These are phyloP conservation scores for Morpho helenor DNA, from an alignment of 2,888 invertebrate genomes.

Conservation along the genomic window DNA sequence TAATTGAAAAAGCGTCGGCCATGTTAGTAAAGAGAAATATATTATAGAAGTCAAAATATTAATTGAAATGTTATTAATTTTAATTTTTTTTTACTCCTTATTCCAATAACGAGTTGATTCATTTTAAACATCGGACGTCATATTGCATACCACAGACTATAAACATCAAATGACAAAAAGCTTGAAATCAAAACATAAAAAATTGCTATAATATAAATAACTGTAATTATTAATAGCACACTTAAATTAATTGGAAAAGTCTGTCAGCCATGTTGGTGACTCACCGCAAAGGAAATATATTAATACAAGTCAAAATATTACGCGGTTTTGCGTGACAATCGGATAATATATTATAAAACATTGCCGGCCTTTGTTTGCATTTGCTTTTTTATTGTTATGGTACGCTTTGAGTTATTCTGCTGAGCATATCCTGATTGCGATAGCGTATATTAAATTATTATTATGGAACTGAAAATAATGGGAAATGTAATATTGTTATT, in stretches of 20 bases:
- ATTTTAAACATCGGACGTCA: neutral
- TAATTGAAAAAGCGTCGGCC: conserved; percentile 22
- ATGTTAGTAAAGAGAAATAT: conserved; percentile 14
- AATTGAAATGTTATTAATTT: neutral
- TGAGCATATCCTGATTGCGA: too few relatives aligned
- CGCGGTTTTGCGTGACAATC: conserved; percentile 14
- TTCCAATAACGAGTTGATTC: neutral
- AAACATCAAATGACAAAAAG: neutral
- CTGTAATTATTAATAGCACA: neutral
- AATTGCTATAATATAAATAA: neutral
- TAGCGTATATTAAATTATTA: too few relatives aligned
- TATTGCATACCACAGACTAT: too few relatives aligned
- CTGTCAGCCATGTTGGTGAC: conserved; percentile 15
- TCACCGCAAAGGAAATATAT: conserved; percentile 17
- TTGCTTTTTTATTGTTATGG: neutral
- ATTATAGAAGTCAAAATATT: conserved; percentile 19
- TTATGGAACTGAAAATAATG: too few relatives aligned
- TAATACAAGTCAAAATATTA: conserved; percentile 18
- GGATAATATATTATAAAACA: conserved; percentile 4
- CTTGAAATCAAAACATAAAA: neutral
- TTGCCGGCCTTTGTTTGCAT: neutral
- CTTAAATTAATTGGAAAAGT: conserved; percentile 22
- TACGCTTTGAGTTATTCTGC: too few relatives aligned
- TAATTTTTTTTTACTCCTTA: too few relatives aligned
- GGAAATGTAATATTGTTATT: too few relatives aligned